A percentile compares a stretch with the other conserved stretches of the same genome.
These are phyloP conservation scores for Cheilosia soror DNA, from an alignment of 2,888 invertebrate genomes.

Conservation along the genomic window DNA sequence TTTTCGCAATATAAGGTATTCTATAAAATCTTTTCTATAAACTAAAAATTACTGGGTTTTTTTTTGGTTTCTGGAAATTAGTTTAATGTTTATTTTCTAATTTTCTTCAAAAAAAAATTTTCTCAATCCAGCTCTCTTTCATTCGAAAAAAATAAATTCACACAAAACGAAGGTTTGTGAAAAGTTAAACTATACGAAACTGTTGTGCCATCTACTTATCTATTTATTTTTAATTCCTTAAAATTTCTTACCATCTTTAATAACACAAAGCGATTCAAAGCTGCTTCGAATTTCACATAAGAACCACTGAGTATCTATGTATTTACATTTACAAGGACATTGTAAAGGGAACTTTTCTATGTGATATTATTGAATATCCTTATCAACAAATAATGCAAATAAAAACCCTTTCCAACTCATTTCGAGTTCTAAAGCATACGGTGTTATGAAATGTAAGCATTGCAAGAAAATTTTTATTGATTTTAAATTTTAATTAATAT, in stretches of 20 bases:
- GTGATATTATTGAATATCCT: constrained; percentile 31
- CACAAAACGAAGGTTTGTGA: too few relatives aligned
- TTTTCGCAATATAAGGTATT: too few relatives aligned
- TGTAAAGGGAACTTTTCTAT: constrained; percentile 56
- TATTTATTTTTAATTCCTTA: neutral
- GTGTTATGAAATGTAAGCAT: constrained; percentile 63
- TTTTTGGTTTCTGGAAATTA: too few relatives aligned
- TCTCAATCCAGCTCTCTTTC: too few relatives aligned
- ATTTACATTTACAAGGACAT: constrained; percentile 49
- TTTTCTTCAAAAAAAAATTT: too few relatives aligned
- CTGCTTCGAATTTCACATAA: neutral
- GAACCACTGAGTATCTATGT: neutral
- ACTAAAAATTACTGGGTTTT: too few relatives aligned
- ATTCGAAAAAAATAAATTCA: too few relatives aligned
- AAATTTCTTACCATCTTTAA: constrained; percentile 2
- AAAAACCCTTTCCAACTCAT: constrained; percentile 22
- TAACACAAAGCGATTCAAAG: constrained; percentile 10
- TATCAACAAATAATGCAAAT: constrained; percentile 36
- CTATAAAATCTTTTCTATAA: too few relatives aligned
- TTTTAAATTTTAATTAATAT: neutral
- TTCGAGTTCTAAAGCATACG: constrained; percentile 36
- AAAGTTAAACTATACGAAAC: too few relatives aligned
- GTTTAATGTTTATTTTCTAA: too few relatives aligned
- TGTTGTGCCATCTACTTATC: too few relatives aligned
- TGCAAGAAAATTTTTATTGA: constrained; percentile 32